Evolutionary conservation across 2,888 invertebrate genomes (phyloP), one percentile per base, ranked within the genome.

Genomic region (Agrochola litura): DNA sequence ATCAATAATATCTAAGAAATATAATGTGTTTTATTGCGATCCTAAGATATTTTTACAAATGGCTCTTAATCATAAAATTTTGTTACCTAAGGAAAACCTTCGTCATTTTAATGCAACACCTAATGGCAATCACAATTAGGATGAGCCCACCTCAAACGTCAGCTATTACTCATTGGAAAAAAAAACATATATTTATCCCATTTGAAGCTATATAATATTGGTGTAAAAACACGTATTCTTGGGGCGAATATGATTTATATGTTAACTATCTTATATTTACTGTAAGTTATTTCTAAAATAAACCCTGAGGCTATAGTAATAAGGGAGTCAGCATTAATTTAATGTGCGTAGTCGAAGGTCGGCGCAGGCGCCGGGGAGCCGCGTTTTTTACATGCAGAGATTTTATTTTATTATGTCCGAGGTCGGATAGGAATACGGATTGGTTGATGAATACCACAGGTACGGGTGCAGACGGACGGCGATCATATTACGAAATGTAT

Each of bases 161-260:
- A 91, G 89, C 89, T 91, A 92, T 93, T 92, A 93, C 89, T 93
- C 91, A 92, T 90, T 90, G 88, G 83, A 87, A 87, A 90, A 88
- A 86, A 88, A 89, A 90, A 88, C 88, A 86, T 89, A 85, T 92
- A 93, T 93, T 94, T 93, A 95, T 93, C 91, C 92, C 91, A 93
- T 94, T 94, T 92, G 92, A 92, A 92, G 91, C 92, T 92, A 92
- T 93, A 92, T 92, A 92, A 92, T 92, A 92, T 93, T 93, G 88
- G 95, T 95, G 95, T 95, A 95, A 95, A 95, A 95, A 95, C 95
- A 94, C 91, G 90, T 92, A 93, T 95, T 94, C 93, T 89, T 92
- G 90, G 92, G 91, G 93, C 93, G 92, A 93, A 95, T 95, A 96
- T 96, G 96, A 96, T 96, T 96, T 96, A 96, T 95, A 90, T 89